These are phyloP conservation scores for Panagrolaimus sp. DNA, from an alignment of 1,140 invertebrate species.

Conservation along the genomic window DNA sequence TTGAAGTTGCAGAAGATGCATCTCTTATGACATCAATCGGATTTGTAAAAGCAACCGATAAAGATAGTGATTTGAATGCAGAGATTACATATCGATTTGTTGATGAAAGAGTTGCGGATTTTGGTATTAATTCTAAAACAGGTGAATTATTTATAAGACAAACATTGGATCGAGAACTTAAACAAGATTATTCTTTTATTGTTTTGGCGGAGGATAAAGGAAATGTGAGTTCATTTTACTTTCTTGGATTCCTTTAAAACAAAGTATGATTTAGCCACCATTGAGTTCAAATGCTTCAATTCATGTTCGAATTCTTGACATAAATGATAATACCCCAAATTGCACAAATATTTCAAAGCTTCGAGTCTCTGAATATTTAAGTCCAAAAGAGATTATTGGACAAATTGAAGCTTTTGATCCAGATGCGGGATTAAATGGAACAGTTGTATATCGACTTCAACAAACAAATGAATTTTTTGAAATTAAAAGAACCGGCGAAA, in stretches of 20 bases:
- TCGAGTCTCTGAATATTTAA: constrained; percentile 48
- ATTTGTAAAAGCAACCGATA: constrained; percentile 76
- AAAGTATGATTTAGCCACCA: constrained; percentile 50
- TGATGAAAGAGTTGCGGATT: constrained; percentile 40
- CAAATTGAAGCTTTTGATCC: constrained; percentile 61
- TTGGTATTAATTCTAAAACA: constrained; percentile 56
- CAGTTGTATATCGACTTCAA: constrained; percentile 61
- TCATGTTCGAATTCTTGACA: constrained; percentile 72
- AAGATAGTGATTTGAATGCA: constrained; percentile 81
- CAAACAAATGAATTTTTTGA: constrained; percentile 60
- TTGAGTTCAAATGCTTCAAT: constrained; percentile 70
- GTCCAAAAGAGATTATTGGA: constrained; percentile 47
- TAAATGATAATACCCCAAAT: constrained; percentile 78
- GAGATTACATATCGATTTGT: constrained; percentile 71
- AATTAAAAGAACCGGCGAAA: constrained; percentile 50
- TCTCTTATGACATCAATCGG: constrained; percentile 67
- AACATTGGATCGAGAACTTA: constrained; percentile 60
- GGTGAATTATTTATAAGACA: constrained; percentile 59
- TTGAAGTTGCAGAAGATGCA: constrained; percentile 50
- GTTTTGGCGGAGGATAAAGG: constrained; percentile 62
- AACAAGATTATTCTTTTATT: constrained; percentile 56
- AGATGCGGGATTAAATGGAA: constrained; percentile 63
- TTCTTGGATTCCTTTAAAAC: too few relatives aligned
- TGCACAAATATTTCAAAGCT: constrained; percentile 60
- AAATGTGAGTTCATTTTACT: constrained; percentile 41